Base-by-base conservation (phyloP, 2,113 vertebrate species). In the Rissa tridactyla region DNA sequence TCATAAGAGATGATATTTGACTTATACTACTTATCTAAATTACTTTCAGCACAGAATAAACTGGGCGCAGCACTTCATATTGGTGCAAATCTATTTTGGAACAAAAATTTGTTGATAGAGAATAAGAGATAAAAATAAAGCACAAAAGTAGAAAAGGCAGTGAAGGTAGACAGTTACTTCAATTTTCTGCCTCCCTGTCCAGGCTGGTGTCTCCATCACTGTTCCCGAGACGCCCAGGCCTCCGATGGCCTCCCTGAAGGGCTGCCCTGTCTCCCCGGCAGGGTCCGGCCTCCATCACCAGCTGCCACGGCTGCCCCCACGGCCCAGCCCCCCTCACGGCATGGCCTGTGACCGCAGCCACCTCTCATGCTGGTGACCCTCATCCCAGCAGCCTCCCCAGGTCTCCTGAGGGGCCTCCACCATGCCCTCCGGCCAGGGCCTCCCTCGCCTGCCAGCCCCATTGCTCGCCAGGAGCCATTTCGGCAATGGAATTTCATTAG, bases 201-300 rank as follows among this genome's bases (percentile, higher is more conserved):
- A 15, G 34, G 23, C 26, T 44, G 49, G 3, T 9, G 5, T 7
- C 14, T 89, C 40, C 1, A 0, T 32, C 2, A 1, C 30, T 15
- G 5, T 34, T 69, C 36, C 32, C 38, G 25, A 55, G 49, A 11
- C 38, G 27, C 40, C 6, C 0, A 0, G 19, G 16, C 11, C 20
- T 25, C 29, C 0, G 2, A 7, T 51, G 70, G 13, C 57, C 51
- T 54, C 30, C 21, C 26, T 42, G 30, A 23, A 30, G 15, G 30
- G 6, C 54, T 66, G 18, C 27, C 20, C 58, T 29, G 29, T 44
- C 11, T 34, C 26, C 2, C 7, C 0, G 2, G 7, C 1, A 0
- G 26, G 15, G 11, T 44, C 22, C 1, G 3, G 19, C 15, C 32
- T 72, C 10, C 46, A 23, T 38, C 36, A 25, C 11, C 2, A 5